Conservation (phyloP, 2,888 invertebrate species). For the Oscheius sp. region DNA sequence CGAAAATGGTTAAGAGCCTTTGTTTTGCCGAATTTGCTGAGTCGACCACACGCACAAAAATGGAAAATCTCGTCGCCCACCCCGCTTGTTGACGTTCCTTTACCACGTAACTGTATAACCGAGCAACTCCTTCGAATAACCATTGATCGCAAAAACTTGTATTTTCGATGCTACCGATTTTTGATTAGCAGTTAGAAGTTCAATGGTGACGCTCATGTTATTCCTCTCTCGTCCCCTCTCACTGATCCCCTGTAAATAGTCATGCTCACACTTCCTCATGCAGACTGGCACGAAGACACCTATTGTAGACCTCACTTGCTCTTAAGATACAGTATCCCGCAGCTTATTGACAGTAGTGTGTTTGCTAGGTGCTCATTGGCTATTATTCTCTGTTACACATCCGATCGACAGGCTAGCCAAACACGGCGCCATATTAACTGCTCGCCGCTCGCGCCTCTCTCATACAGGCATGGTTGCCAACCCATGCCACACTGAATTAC, state of each 20-base stretch:
- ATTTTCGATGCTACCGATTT: constrained; percentile 10
- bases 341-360: constrained; percentile 36
- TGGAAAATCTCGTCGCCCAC: constrained; percentile 15
- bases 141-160: constrained; percentile 20
- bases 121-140: constrained; percentile 17
- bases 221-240: not conserved
- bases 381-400: constrained; percentile 36
- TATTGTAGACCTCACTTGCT: constrained; percentile 27
- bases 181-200: not conserved
- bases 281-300: constrained; percentile 19
- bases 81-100: constrained; percentile 22
- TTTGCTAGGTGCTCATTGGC: constrained; percentile 34
- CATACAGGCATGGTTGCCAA: constrained; percentile 25
- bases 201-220: too few relatives aligned
- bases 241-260: not conserved
- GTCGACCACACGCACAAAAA: constrained; percentile 11
- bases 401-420: constrained; percentile 33
- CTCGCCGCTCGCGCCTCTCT: constrained; percentile 28
- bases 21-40: constrained; percentile 22
- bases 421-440: constrained; percentile 31
- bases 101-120: constrained; percentile 22
- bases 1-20: constrained; percentile 1
- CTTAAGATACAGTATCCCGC: constrained; percentile 30
- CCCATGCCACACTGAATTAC: constrained; percentile 20
- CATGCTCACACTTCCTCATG: not conserved